Percentiles rank a stretch among this genome's conserved stretches.
These are phyloP conservation scores for Dipus sagitta DNA, from an alignment of 2,797 vertebrate genomes.

Conservation along the genomic window DNA sequence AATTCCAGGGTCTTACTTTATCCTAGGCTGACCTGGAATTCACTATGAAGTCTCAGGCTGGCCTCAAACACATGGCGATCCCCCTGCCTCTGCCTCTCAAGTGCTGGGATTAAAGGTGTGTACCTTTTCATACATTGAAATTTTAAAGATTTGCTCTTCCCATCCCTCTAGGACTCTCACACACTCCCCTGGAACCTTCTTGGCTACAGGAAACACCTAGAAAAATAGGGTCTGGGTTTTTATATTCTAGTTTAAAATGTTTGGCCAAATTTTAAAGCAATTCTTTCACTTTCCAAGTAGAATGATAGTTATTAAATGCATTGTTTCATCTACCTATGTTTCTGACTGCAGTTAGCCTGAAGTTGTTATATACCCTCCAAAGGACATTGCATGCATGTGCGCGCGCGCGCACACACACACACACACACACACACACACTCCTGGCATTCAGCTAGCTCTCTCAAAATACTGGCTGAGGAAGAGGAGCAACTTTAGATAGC, in stretches of 20 bases:
- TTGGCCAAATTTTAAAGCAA: slow-evolving; percentile 3
- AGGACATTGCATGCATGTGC: not conserved
- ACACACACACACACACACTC: slow-evolving; percentile 32
- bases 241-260: not conserved
- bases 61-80: no score
- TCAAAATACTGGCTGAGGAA: slow-evolving; percentile 19
- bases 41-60: no score
- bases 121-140: slow-evolving; percentile 30
- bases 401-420: not conserved
- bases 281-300: slow-evolving; percentile 51
- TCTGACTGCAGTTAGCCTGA: slow-evolving; percentile 53
- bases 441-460: not conserved
- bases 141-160: slow-evolving; percentile 38
- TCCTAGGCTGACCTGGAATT: no score
- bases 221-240: slow-evolving; percentile 43
- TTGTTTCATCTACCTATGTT: slow-evolving; percentile 38
- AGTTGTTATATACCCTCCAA: not conserved
- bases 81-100: no score
- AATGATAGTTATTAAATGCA: slow-evolving; percentile 38
- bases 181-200: not conserved
- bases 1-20: no score
- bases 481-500: slow-evolving; percentile 64
- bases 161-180: not conserved
- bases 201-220: not conserved
- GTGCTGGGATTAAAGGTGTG: no score